phyloP scores from a whole-genome alignment of 2,888 invertebrate genomes.

The Unio pictorum region DNA sequence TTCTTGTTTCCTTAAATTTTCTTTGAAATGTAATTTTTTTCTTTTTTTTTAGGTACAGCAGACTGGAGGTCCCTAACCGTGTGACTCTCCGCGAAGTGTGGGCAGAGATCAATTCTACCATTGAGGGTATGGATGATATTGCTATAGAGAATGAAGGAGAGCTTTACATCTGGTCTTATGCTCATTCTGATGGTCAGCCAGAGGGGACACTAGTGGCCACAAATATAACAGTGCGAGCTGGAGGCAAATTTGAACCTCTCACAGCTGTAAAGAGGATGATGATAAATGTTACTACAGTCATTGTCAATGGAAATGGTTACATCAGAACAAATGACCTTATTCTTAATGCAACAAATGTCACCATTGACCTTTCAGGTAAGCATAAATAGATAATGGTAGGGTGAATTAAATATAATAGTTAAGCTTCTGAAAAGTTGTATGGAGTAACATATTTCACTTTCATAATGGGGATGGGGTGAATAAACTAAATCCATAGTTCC shows the following conservation, averaged over 20 bases:
- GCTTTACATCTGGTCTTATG: conserved; percentile 54
- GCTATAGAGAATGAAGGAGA: conserved; percentile 49
- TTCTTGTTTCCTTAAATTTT: no score
- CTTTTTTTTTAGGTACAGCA: conserved; percentile 29
- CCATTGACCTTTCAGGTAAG: conserved; percentile 55
- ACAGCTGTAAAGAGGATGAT: conserved; percentile 36
- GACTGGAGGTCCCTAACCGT: conserved; percentile 39
- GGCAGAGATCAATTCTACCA: conserved; percentile 53
- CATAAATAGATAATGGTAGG: neutral
- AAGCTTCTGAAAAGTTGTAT: no score
- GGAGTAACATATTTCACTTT: no score
- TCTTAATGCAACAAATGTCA: conserved; percentile 45
- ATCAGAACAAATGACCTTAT: conserved; percentile 47
- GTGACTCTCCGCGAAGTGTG: conserved; percentile 51
- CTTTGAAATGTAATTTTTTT: no score
- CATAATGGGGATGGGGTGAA: no score
- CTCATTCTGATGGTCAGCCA: conserved; percentile 34
- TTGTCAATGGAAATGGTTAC: conserved; percentile 53
- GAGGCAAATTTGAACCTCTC: conserved; percentile 50
- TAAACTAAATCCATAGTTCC: no score
- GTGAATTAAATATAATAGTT: no score
- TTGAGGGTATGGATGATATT: conserved; percentile 43
- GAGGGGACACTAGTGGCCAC: conserved; percentile 36
- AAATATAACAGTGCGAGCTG: conserved; percentile 52
- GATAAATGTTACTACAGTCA: conserved; percentile 26